Base-by-base conservation (phyloP, 2,113 vertebrate species). In the Eubucco bourcierii region DNA sequence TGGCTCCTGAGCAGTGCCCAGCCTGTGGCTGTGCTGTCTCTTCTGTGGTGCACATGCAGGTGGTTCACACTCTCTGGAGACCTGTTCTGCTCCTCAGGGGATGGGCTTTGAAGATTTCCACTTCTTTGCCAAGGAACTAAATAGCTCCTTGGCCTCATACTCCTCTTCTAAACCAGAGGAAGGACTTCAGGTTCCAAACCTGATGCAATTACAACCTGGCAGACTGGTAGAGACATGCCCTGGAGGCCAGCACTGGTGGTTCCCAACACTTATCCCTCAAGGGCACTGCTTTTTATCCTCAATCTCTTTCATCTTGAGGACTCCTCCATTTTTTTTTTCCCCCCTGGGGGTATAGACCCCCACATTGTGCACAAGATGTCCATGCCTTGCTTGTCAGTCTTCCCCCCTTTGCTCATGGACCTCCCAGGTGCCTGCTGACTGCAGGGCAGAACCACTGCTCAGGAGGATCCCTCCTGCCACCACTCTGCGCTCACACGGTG, bases 1-100 rank as follows among this genome's bases (percentile, higher is more conserved):
- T 21, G 46, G 55, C 7, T 39, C 37, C 67, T 39, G 46, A 60
- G 73, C 0, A 0, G 33, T 19, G 55, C 21, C 20, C 39, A 6
- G n/a, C 33, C 47, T 23, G 41, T 0, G 4, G 59, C 59, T 24
- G 34, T 23, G n/a, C 61, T 23, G 75, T 28, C 44, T 65, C n/a
- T 71, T 17, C 3, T 0, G 9, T 15, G 61, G 24, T 4, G 53
- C 33, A 12, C 53, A 13, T 0, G 0, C 1, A 1, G 12, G 44
- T 23, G 77, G 46, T 39, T 46, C 33, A 5, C 2, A 3, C 66
- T 31, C 14, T 15, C 46, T 13, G 12, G 33, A 23, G 34, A 39
- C 50, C 41, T 15, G 8, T 47, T 82, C 31, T 61, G 23, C 72
- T 68, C 58, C 78, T 63, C 16, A 46, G 33, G 34, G 31, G 8